Evolutionary conservation across 2,888 invertebrate genomes (phyloP), one percentile per base, ranked within the genome.

Genomic region (Odontothrips loti): DNA sequence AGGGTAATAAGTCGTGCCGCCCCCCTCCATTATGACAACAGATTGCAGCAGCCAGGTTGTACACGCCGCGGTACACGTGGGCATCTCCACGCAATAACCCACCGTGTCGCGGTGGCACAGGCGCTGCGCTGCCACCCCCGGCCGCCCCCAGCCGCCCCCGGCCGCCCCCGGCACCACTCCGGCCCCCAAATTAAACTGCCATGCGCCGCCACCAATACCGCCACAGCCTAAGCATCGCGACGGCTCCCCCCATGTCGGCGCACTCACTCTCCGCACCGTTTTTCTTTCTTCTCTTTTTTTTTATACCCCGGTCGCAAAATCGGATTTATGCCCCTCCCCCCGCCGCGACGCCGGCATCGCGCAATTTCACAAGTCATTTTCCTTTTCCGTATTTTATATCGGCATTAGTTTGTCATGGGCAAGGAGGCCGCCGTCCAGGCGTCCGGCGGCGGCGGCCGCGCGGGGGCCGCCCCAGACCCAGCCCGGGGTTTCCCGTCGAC

Each of bases 1-100:
- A 75, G 68, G 68, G 68, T 75, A 75, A 75, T 75, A 75, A 75
- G 68, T 75, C 68, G 68, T 12, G 11, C 27, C 23, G 11, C 12
- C 68, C 68, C 23, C 23, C 12, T 23, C 68, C 68, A 75, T 75
- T 75, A 75, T 75, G 68, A 75, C 68, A 75, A 75, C 68, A 75
- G 68, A 75, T 75, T 75, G 68, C 27, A 27, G 9, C 27, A n/a
- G 68, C n/a, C 68, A 75, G 68, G 68, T 75, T 75, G 68, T 75
- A 27, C 68, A 75, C 68, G 58, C 58, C 58, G 58, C 58, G 58
- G 17, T 20, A 17, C 20, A 58, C 58, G 17, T 43, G 34, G 34
- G 34, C 34, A 43, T 43, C 34, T 43, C 34, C 34, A 43, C 34
- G 34, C 34, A 43, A 43, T 43, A 43, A 43, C 34, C 34, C 34